These are phyloP conservation scores for Drosophila vallismaia DNA, from an alignment of 2,888 invertebrate genomes.

Conservation along the genomic window DNA sequence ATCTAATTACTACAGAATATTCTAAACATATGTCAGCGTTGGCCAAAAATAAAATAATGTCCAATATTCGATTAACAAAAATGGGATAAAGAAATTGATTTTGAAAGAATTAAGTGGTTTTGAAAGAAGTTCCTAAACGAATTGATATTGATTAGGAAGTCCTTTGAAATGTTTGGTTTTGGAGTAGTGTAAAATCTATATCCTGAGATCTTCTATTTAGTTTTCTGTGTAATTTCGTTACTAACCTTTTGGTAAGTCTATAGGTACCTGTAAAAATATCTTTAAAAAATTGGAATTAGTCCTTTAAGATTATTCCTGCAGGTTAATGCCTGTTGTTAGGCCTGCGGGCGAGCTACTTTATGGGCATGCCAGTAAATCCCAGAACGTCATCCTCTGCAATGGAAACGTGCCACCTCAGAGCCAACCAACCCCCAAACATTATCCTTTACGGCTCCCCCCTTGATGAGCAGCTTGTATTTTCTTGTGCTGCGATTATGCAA, in stretches of 20 bases:
- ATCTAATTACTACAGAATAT: constrained; percentile 45
- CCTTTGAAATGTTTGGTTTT: too few species aligned
- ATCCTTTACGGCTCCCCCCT: neutral
- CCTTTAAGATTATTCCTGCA: constrained; percentile 1
- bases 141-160: too few species aligned
- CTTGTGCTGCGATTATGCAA: constrained; percentile 58
- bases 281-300: neutral
- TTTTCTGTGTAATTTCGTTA: too few species aligned
- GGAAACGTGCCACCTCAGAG: neutral
- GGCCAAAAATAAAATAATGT: constrained; percentile 6
- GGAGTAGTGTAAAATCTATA: neutral
- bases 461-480: constrained; percentile 32
- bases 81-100: neutral
- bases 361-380: constrained; percentile 11
- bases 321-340: neutral
- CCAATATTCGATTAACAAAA: constrained; percentile 10
- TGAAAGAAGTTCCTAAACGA: neutral
- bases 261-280: too few species aligned
- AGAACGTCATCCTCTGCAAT: neutral
- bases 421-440: neutral
- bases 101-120: neutral
- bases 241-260: too few species aligned
- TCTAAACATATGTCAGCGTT: constrained; percentile 52
- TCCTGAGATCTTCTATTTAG: neutral
- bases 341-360: neutral